Evolutionary conservation across 2,888 invertebrate genomes (phyloP).

Genomic region (Amphipyra tragopoginis): DNA sequence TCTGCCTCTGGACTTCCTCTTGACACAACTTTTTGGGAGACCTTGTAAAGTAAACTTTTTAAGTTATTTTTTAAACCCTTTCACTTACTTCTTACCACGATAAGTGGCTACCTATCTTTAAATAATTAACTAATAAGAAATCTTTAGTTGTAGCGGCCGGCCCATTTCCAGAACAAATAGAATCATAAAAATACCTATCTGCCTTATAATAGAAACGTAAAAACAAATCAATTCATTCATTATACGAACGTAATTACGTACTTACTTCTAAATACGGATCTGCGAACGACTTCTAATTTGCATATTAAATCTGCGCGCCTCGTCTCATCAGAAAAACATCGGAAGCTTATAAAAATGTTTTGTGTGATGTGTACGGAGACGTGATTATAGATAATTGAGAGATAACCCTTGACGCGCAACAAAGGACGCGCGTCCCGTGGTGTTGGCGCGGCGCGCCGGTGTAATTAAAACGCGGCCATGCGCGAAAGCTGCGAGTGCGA

Average conservation of each 20-base stretch:
- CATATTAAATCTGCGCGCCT: slow-evolving; percentile 19
- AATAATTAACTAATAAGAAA: too few relatives aligned
- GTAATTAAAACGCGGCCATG: slow-evolving; percentile 72
- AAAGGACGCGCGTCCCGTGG: slow-evolving; percentile 2
- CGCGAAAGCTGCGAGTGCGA: slow-evolving; percentile 54
- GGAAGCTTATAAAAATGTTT: slow-evolving; percentile 33
- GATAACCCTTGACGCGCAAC: slow-evolving; percentile 46
- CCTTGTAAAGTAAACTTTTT: too few relatives aligned
- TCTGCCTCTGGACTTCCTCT: too few relatives aligned
- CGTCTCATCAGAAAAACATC: not conserved
- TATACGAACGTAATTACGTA: slow-evolving; percentile 3
- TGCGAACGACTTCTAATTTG: slow-evolving; percentile 19
- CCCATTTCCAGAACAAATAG: too few relatives aligned
- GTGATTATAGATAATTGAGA: slow-evolving; percentile 54
- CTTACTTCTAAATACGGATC: not conserved
- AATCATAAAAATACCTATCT: too few relatives aligned
- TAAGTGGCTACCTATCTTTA: too few relatives aligned
- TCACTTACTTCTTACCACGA: too few relatives aligned
- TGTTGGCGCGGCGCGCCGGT: not conserved
- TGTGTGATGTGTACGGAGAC: slow-evolving; percentile 22
- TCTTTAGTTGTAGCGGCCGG: too few relatives aligned
- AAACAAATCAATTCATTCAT: not conserved
- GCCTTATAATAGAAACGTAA: not conserved
- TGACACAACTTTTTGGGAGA: too few relatives aligned
- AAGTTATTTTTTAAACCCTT: too few relatives aligned